A percentile compares a stretch with the other conserved stretches of the same genome.
These are phyloP conservation scores for Orthosia gracilis DNA, from an alignment of 2,888 invertebrate genomes.

Conservation along the genomic window DNA sequence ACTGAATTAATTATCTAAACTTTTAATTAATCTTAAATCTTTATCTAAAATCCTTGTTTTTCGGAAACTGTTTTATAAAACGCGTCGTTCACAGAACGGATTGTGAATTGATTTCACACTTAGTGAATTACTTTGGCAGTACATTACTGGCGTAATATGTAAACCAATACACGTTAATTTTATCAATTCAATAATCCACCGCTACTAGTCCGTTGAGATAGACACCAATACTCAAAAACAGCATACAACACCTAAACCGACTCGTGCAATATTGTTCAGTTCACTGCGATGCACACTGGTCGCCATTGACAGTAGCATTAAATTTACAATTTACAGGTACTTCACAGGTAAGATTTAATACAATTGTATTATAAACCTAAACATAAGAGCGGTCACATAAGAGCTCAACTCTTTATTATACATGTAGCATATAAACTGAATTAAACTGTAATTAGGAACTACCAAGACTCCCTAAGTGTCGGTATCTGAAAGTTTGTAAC, in stretches of 20 bases:
- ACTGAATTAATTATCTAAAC: constrained; percentile 90
- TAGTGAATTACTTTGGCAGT: constrained; percentile 90
- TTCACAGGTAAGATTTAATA: constrained; percentile 89
- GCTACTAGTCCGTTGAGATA: constrained; percentile 80
- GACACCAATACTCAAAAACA: constrained; percentile 87
- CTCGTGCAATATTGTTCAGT: constrained; percentile 79
- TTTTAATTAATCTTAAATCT: constrained; percentile 86
- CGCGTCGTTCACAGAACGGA: constrained; percentile 91
- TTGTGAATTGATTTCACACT: constrained; percentile 87
- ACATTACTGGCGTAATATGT: constrained; percentile 85
- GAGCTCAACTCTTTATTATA: constrained; percentile 86
- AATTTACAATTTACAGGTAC: constrained; percentile 91
- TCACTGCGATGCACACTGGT: constrained; percentile 88
- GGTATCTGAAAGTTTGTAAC: constrained; percentile 51
- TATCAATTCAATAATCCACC: constrained; percentile 86
- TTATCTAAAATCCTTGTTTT: constrained; percentile 87
- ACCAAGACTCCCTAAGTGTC: constrained; percentile 66
- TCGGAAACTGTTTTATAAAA: constrained; percentile 87
- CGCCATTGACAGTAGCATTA: constrained; percentile 82
- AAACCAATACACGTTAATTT: constrained; percentile 78
- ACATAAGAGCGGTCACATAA: constrained; percentile 85
- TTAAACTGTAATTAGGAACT: constrained; percentile 62
- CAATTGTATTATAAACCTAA: constrained; percentile 87
- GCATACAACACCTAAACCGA: constrained; percentile 85
- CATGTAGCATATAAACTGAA: constrained; percentile 71